Evolutionary conservation across 2,113 vertebrate genomes (phyloP).

Genomic region (Oplegnathus fasciatus): DNA sequence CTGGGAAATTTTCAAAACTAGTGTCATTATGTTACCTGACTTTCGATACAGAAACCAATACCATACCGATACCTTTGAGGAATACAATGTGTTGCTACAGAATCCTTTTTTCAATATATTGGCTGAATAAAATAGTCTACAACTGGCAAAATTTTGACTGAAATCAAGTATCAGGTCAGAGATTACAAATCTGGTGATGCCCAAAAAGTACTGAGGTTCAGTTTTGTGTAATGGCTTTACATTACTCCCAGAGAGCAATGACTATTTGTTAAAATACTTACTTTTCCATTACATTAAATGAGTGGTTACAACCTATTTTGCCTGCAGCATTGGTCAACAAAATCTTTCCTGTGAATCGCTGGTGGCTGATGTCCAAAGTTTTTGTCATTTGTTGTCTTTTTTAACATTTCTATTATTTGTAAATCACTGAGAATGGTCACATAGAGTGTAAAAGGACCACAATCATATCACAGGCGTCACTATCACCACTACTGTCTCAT

Average conservation of each 20-base stretch:
- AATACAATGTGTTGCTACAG: not conserved
- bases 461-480: not conserved
- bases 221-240: not conserved
- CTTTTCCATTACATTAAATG: not conserved
- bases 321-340: not conserved
- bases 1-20: not conserved
- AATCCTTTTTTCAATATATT: not conserved
- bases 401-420: not conserved
- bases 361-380: not conserved
- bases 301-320: not conserved
- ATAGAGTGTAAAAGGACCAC: not conserved
- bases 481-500: no score
- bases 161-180: not conserved
- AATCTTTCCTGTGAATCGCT: not conserved
- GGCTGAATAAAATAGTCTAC: not conserved
- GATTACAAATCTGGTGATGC: not conserved
- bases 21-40: no score
- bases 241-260: not conserved
- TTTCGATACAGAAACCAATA: not conserved
- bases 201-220: not conserved
- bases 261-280: not conserved
- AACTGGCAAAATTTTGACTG: not conserved
- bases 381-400: not conserved
- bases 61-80: not conserved
- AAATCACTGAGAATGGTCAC: not conserved